phyloP scores from a whole-genome alignment of 2,113 vertebrate species.

The Crocuta crocuta region DNA sequence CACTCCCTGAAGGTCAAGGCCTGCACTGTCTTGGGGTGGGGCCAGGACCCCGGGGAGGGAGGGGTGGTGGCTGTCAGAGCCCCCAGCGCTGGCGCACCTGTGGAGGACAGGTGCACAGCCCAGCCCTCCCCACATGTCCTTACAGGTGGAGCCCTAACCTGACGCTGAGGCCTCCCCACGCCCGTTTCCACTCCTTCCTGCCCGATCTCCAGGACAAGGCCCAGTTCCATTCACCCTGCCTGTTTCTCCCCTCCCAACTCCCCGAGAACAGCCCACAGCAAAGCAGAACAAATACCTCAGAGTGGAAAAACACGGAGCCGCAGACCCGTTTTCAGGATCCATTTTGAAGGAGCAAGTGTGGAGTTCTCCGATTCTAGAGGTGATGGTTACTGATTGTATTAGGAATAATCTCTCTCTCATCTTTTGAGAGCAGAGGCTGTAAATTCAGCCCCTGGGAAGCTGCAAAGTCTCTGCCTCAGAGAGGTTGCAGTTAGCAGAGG shows the following conservation, averaged over 20 bases:
- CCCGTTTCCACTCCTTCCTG: neutral
- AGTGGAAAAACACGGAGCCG: rapidly evolving
- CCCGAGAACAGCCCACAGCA: neutral
- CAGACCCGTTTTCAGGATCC: neutral
- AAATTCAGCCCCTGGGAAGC: neutral
- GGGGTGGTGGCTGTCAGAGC: neutral
- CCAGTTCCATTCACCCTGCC: neutral
- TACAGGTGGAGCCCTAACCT: too few species aligned
- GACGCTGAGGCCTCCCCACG: too few species aligned
- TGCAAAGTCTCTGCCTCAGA: neutral
- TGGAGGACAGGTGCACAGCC: rapidly evolving
- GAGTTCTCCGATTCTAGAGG: neutral
- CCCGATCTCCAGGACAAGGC: too few species aligned
- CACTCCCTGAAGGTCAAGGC: rapidly evolving
- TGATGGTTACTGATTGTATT: neutral
- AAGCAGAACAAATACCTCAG: neutral
- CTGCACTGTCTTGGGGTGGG: neutral
- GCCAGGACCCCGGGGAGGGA: neutral
- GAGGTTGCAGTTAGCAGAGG: neutral
- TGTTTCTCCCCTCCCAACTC: neutral
- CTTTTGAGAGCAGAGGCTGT: neutral
- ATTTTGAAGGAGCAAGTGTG: neutral
- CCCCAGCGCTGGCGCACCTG: neutral
- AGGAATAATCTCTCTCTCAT: neutral
- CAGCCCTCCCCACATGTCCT: rapidly evolving